Base-by-base conservation (phyloP, 2,113 vertebrate genomes). In the Callorhinus ursinus region DNA sequence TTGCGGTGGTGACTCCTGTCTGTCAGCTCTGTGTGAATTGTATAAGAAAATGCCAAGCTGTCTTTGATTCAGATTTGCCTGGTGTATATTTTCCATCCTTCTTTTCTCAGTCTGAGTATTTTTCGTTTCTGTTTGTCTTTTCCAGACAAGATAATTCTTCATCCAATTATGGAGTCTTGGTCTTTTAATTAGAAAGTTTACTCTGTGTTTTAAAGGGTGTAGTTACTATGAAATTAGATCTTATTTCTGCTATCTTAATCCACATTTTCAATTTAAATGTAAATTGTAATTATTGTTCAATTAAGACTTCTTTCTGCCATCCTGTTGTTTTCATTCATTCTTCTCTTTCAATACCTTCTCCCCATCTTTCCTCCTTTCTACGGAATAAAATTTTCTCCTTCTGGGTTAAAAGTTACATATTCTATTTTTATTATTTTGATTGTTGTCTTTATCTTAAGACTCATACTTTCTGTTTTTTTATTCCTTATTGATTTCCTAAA, bases 191-290 rank as follows among this genome's bases (percentile, higher is more conserved):
- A 26, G 72, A 36, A 36, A 65, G 36, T 65, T 83, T 93, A 88
- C 31, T 67, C 5, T 72, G 28, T 88, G 42, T 96, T 65, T 95
- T 88, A 89, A 89, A 42, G 46, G 39, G 14, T 86, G 1, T 57
- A 59, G 85, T 96, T 77, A 90, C 12, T 77, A 63, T 86, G 42
- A 76, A 89, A 90, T 77, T 95, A 63, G 33, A 63, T 59, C 57
- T 95, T 91, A 91, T 81, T 95, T 76, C 51, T 95, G 33, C 33
- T 63, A 77, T 86, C 24, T 74, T 72, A 71, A 88, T 71, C 81
- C 77, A 79, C 1, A 33, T 63, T 88, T 91, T 84, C 22, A 36
- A 76, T 71, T 90, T 81, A 57, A 96, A 76, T 22, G 10, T 93
- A 76, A 96, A 65, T 90, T 28, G 24, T 26, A 33, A 93, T 71